These are phyloP conservation scores for Plutella xylostella DNA, from an alignment of 2,888 invertebrate genomes.

Conservation along the genomic window DNA sequence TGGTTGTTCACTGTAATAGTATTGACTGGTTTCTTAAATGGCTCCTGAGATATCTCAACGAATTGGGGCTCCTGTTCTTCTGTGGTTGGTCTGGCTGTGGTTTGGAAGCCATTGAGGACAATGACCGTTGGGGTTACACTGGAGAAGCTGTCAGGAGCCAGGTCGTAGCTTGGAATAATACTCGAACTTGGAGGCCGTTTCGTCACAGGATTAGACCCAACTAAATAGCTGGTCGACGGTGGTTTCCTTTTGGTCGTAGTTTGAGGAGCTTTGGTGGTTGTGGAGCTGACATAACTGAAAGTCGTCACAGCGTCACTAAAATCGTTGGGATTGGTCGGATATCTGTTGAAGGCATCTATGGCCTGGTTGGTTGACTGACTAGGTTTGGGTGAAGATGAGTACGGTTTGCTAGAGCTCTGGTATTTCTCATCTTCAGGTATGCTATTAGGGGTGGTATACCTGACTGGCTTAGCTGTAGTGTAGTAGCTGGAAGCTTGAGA, in stretches of 20 bases:
- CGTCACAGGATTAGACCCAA: conserved; percentile 56
- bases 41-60: conserved; percentile 65
- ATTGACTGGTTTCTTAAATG: conserved; percentile 55
- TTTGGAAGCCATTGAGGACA: conserved; percentile 43
- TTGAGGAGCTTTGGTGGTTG: conserved; percentile 35
- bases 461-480: conserved; percentile 28
- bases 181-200: conserved; percentile 54
- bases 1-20: conserved; percentile 73
- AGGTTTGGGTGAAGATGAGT: conserved; percentile 45
- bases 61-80: conserved; percentile 44
- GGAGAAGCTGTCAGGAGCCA: conserved; percentile 48
- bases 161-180: conserved; percentile 34
- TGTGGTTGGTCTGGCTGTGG: conserved; percentile 31
- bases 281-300: conserved; percentile 49
- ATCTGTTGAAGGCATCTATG: conserved; percentile 55
- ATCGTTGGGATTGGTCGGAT: conserved; percentile 51
- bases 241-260: conserved; percentile 42
- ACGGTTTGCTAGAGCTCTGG: conserved; percentile 28
- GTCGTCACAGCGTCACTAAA: conserved; percentile 50
- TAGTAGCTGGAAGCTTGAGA: conserved; percentile 11
- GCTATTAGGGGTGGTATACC: conserved; percentile 42
- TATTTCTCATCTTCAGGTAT: conserved; percentile 34
- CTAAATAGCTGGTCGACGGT: conserved; percentile 60
- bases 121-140: conserved; percentile 63
- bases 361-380: conserved; percentile 57